Conservation (phyloP, 2,113 vertebrate species). For the Colius striatus region DNA sequence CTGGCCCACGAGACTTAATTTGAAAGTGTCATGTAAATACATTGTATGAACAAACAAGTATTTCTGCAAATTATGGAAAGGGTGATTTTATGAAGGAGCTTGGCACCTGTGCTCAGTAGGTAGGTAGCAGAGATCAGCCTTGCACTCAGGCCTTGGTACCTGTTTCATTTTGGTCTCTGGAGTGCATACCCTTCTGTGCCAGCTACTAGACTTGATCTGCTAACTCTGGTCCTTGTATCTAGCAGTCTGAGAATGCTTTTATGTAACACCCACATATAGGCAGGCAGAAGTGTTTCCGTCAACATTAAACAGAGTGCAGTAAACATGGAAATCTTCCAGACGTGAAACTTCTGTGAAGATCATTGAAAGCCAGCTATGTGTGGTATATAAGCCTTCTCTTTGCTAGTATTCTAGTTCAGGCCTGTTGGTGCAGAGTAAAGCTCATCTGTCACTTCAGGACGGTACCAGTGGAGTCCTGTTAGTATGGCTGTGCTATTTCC, state of each 20-base stretch:
- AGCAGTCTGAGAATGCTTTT: background rate
- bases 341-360: background rate
- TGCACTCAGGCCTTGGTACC: background rate
- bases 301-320: background rate
- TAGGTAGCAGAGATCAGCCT: background rate
- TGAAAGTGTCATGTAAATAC: background rate
- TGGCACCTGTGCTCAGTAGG: background rate
- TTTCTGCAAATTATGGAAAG: background rate
- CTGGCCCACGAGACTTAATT: background rate
- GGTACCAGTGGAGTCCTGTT: background rate
- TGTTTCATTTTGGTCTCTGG: background rate
- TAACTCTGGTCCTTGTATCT: background rate
- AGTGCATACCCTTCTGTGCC: background rate
- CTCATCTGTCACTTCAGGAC: background rate
- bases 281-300: background rate
- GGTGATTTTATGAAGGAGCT: background rate
- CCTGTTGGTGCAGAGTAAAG: fast-evolving
- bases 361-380: background rate
- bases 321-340: background rate
- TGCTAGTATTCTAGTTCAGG: background rate
- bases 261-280: background rate
- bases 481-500: background rate
- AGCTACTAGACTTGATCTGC: background rate
- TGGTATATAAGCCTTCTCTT: background rate
- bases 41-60: background rate